Evolutionary conservation across 2,113 vertebrate genomes (phyloP), one percentile per base, ranked within the genome.

Genomic region (Genyomyrus donnyi): DNA sequence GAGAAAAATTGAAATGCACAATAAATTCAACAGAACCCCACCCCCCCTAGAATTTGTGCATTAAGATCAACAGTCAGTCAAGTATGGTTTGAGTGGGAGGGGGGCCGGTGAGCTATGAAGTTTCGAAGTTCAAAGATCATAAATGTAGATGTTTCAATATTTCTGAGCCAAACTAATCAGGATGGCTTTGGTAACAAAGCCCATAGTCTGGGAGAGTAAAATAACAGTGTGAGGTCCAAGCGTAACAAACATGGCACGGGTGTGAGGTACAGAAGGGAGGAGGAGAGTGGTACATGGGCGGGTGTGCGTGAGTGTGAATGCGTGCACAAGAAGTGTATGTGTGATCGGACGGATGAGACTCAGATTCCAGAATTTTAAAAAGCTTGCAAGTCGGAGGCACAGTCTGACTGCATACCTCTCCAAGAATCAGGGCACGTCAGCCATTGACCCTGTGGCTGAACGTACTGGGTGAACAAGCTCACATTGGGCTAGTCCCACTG

Each of bases 151-250:
- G 49, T 91, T 89, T 90, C 91, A 91, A 92, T 91, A 90, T 91
- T 91, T 88, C 87, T 90, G 92, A 92, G 91, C 91, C 74, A 92
- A 91, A 92, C 85, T 91, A 92, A 91, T 91, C 91, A 91, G 89
- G 92, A 93, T 91, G 90, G 56, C 91, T 94, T 94, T 93, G 93
- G 93, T 92, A 91, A 91, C 88, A 50, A 88, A 88, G 88, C 88
- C 74, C 53, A 90, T 8, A 52, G 48, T 89, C 88, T 91, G 50
- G 58, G 86, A 80, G 74, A 90, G 90, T 74, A 48, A 91, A 93
- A 94, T 89, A 94, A 94, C 89, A 94, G 35, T 0, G 50, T 45
- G 66, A 10, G 66, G 45, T 93, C 92, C 93, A 93, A 94, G 88
- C 52, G 70, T 90, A 94, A 93, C 92, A 93, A 49, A 83, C 42